Conservation (phyloP, 2,113 vertebrate genomes). For the Fulmarus glacialis region DNA sequence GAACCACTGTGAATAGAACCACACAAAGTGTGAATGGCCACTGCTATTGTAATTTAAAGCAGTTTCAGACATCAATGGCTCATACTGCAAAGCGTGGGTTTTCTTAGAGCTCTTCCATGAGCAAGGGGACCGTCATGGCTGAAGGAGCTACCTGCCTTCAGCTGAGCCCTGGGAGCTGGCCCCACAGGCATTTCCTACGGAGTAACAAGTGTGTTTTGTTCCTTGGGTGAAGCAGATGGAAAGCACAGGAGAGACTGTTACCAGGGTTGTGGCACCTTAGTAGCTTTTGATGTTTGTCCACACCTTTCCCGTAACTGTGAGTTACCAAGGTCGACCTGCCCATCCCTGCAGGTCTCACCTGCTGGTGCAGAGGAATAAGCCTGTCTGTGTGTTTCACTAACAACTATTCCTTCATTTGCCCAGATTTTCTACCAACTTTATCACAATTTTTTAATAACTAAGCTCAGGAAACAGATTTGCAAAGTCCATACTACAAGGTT, state of each 20-base stretch:
- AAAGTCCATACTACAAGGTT: background rate
- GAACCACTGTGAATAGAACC: background rate
- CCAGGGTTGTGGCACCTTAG: background rate
- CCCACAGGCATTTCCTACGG: fast-evolving
- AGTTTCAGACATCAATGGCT: background rate
- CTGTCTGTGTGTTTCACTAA: background rate
- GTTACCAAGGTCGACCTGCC: background rate
- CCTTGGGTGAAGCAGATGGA: background rate
- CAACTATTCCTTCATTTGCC: background rate
- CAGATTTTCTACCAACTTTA: background rate
- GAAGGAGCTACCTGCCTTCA: background rate
- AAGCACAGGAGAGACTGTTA: background rate
- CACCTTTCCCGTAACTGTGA: background rate
- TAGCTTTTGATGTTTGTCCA: background rate
- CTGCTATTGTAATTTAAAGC: background rate
- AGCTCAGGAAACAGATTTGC: background rate
- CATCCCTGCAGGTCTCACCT: background rate
- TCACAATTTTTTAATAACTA: background rate
- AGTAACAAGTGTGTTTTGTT: background rate
- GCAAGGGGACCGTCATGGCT: background rate
- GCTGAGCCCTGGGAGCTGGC: background rate
- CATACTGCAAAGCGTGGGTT: background rate
- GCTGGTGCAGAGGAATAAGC: background rate
- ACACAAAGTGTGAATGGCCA: background rate
- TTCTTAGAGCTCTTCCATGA: background rate